Evolutionary conservation across 2,888 invertebrate genomes (phyloP).

Genomic region (Heliconius ethilla): DNA sequence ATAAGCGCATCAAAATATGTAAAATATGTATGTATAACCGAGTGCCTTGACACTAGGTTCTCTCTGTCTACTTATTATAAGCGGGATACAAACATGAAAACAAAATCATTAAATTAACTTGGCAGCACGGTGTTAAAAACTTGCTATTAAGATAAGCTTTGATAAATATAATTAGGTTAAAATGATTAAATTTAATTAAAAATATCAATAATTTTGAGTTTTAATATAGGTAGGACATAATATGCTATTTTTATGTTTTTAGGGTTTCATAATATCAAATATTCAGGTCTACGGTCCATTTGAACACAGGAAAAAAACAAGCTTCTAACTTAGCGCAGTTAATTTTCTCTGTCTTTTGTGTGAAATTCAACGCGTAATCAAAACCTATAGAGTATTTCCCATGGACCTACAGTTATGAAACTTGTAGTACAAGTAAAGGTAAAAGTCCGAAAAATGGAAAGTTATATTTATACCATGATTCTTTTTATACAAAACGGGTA

Average conservation of each 20-base stretch:
- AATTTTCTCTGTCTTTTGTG: neutral
- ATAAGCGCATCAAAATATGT: no score
- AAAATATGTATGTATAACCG: no score
- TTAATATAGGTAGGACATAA: neutral
- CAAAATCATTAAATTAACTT: neutral
- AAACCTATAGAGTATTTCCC: neutral
- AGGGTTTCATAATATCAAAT: no score
- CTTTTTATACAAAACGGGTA: no score
- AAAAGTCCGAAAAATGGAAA: no score
- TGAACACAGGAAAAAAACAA: neutral
- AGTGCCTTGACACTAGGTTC: neutral
- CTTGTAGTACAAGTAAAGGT: no score
- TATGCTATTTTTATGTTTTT: no score
- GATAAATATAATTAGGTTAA: neutral
- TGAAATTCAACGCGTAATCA: neutral
- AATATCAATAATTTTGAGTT: neutral
- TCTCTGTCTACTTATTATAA: neutral
- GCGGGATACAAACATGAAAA: neutral
- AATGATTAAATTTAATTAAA: slow-evolving; percentile 1
- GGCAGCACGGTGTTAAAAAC: neutral
- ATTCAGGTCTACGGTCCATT: neutral
- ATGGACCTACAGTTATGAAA: neutral
- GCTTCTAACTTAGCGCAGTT: neutral
- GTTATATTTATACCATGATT: no score
- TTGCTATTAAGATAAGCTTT: neutral